Base-by-base conservation (phyloP, 2,888 invertebrate genomes). In the Deroplatys truncata region DNA sequence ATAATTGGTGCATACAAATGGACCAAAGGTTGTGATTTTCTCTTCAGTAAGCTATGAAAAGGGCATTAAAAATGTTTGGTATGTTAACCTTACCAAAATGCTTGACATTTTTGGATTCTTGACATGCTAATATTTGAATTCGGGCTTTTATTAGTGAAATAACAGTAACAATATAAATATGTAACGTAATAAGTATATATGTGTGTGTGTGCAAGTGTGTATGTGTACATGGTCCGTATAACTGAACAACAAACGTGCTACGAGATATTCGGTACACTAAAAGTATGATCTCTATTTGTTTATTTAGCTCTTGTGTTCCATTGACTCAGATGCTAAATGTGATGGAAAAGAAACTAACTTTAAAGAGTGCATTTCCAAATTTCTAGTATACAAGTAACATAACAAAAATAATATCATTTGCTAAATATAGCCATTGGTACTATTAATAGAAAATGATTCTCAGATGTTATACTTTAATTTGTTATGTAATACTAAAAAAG, bases 21-120 rank as follows among this genome's bases (percentile, higher is more conserved):
- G 13, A 43, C 43, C 28, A 56, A 86, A 85, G 43, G 83, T 87
- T 87, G 87, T 87, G 87, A 87, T 87, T 87, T 87, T 87, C 87
- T 87, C 83, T 87, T 83, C 82, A 82, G 35, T 83, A 87, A 87
- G 35, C 20, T 72, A 72, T 72, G 83, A 87, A 82, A 20, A n/a
- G 87, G 87, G 87, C 87, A 87, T 87, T 87, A 87, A 29, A 25
- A 25, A 72, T 3, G 5, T 56, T 87, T 49, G 43, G 49, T n/a
- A 43, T 49, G 28, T 15, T 85, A 85, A 28, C 49, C 20, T 49
- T 43, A 49, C 82, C n/a, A 82, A 82, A 82, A 87, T 87, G 83
- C 83, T 82, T 82, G 28, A 43, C 43, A 43, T 43, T 35, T 35
- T 35, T 35, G 35, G 35, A 35, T 35, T 35, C 35, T 35, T 35